Evolutionary conservation across 2,797 vertebrate genomes (phyloP).

Genomic region (Ceyx erithaca): DNA sequence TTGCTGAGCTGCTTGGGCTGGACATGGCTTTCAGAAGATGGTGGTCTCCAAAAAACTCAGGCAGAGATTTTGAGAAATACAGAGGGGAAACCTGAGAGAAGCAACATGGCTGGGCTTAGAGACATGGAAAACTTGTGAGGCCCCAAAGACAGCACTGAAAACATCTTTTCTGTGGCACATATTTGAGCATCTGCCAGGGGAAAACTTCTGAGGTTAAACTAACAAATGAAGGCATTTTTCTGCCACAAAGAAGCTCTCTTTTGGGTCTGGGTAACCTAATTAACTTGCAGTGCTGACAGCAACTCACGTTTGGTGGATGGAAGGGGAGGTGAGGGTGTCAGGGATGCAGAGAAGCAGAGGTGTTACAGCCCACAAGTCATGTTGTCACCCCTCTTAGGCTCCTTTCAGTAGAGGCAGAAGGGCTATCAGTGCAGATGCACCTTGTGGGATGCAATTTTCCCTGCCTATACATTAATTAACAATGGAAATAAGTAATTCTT

Average conservation of each 20-base stretch:
- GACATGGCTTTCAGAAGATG: not conserved
- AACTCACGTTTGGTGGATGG: not conserved
- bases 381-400: not conserved
- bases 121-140: not conserved
- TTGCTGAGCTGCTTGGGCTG: not conserved
- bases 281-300: accelerated
- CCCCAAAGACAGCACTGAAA: not conserved
- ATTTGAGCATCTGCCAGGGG: constrained; percentile 49
- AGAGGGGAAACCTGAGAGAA: not conserved
- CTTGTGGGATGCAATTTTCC: not conserved
- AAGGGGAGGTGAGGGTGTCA: not conserved
- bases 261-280: not conserved
- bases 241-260: constrained; percentile 27
- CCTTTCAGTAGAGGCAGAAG: not conserved
- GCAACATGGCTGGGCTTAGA: not conserved
- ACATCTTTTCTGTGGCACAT: not conserved
- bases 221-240: constrained; percentile 14
- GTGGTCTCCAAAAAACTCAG: not conserved
- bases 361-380: not conserved
- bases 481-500: not conserved
- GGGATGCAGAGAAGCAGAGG: not conserved
- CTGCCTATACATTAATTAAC: not conserved
- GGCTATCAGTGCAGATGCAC: not conserved
- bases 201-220: constrained; percentile 28
- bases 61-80: not conserved